Base-by-base conservation (phyloP, 1,140 invertebrate genomes). In the Atopsyche davidsoni region DNA sequence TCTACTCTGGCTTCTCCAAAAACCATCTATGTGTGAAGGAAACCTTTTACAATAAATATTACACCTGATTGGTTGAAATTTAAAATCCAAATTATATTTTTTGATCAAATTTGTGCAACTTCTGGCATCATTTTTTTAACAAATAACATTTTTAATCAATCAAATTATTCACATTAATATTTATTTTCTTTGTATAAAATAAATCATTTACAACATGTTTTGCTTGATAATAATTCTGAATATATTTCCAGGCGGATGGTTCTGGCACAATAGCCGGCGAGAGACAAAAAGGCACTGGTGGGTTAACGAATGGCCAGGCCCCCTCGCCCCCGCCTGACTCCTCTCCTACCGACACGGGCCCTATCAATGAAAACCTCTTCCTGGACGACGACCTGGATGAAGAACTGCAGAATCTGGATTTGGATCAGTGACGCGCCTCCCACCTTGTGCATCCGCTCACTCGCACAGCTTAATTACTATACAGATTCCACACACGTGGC, bases 361-460 rank as follows among this genome's bases (percentile, higher is more conserved):
- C 89, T 22, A 96, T 98, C 53, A 96, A 98, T 72, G 93, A 97
- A 71, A 91, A 95, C 68, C 79, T 98, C 3, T 98, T 98, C 75
- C 79, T 85, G 24, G 91, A 91, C 58, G 91, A 90, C 64, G 89
- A 93, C 62, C 67, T 94, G 44, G 91, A 93, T 62, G 87, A 93
- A 60, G 89, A 92, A 71, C 68, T 93, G 58, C 79, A 88, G 60
- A 80, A 83, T 62, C 66, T 86, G 57, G 80, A 85, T 63, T 64
- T 83, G 51, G 79, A 82, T 62, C 76, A 81, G 63, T 82, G 71
- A 69, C n/a, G 24, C 6, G 10, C 10, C 19, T 4, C 19, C 18
- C 22, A 24, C 17, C 17, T 19, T 40, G 38, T 11, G 10, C 38
- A 10, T 19, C 28, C n/a, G n/a, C n/a, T n/a, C n/a, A n/a, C n/a